Base-by-base conservation (phyloP, 2,888 invertebrate species). In the Tipula lateralis region DNA sequence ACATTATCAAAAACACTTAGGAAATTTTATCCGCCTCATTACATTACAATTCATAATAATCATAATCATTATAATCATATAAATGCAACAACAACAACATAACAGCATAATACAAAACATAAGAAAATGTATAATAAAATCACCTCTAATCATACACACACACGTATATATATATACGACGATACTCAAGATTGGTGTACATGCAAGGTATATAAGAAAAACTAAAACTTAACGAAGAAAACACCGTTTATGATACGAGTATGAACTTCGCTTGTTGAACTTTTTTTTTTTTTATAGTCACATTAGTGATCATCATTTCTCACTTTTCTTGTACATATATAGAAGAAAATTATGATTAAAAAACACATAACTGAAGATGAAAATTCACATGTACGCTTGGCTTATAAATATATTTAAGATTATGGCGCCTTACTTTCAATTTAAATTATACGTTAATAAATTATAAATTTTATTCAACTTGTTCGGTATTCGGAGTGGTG, bases 1-100 rank as follows among this genome's bases (percentile, higher is more conserved):
- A 66, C 66, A 66, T 66, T 66, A 66, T 66, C 66, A 24, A 66
- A 66, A 66, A 66, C 66, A 66, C 66, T 66, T 66, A 66, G 66
- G 19, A 66, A 66, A 66, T 66, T 66, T 66, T 66, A 66, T 66
- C 66, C 66, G 66, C 66, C 66, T 66, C 66, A 66, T 66, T 66
- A 66, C 66, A 66, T 66, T 66, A 66, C 66, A 66, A 66, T 66
- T 66, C 66, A 66, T 66, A 66, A 66, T 66, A 66, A 66, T 66
- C 66, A 66, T 66, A 66, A 66, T 66, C 66, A 66, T 66, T 66
- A 66, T 66, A 66, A 66, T 66, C 66, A 66, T 66, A 66, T 66
- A 66, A 66, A 19, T 9, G 24, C 66, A 66, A 66, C 66, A 66
- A 66, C 66, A 66, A 66, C 66, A 66, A 66, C 66, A 66, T 66